Percentiles rank a stretch among this genome's conserved stretches.
phyloP scores from a whole-genome alignment of 2,888 invertebrate genomes.

The Lagria hirta region DNA sequence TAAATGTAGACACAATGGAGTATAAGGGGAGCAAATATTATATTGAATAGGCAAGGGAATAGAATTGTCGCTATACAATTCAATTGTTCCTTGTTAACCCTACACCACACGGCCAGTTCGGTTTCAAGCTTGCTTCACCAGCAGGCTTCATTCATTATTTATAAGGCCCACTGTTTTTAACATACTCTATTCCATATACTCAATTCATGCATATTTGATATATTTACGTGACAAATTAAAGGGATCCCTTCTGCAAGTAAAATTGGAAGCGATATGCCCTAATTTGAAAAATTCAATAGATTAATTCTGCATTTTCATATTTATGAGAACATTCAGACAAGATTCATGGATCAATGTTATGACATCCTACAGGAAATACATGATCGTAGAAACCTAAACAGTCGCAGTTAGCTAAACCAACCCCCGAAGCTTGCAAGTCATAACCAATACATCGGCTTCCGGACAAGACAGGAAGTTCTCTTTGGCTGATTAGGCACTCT shows the following conservation, averaged over 20 bases:
- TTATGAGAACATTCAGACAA: conserved; percentile 8
- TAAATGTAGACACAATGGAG: conserved; percentile 49
- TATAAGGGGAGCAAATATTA: conserved; percentile 47
- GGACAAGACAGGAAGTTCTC: conserved; percentile 46
- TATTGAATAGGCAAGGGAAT: conserved; percentile 49
- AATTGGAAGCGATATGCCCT: conserved; percentile 50
- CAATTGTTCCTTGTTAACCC: conserved; percentile 56
- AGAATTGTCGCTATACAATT: conserved; percentile 50
- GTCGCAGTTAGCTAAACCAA: conserved; percentile 21
- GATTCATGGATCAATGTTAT: conserved; percentile 17
- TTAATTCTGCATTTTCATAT: conserved; percentile 8
- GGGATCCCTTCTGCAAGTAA: conserved; percentile 40
- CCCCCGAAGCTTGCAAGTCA: conserved; percentile 35
- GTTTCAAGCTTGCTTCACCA: conserved; percentile 21
- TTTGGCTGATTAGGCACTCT: conserved; percentile 52
- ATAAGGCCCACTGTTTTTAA: conserved; percentile 40
- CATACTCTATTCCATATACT: conserved; percentile 50
- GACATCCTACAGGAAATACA: conserved; percentile 16
- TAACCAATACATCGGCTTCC: conserved; percentile 46
- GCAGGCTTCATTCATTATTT: conserved; percentile 24
- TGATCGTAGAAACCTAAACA: conserved; percentile 10
- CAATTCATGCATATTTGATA: conserved; percentile 55
- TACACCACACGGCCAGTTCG: conserved; percentile 45
- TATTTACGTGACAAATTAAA: conserved; percentile 55
- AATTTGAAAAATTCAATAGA: conserved; percentile 28